Percentiles rank a stretch among this genome's conserved stretches.
Evolutionary conservation across 2,797 vertebrate species (phyloP).

Genomic region (Carduelis carduelis): DNA sequence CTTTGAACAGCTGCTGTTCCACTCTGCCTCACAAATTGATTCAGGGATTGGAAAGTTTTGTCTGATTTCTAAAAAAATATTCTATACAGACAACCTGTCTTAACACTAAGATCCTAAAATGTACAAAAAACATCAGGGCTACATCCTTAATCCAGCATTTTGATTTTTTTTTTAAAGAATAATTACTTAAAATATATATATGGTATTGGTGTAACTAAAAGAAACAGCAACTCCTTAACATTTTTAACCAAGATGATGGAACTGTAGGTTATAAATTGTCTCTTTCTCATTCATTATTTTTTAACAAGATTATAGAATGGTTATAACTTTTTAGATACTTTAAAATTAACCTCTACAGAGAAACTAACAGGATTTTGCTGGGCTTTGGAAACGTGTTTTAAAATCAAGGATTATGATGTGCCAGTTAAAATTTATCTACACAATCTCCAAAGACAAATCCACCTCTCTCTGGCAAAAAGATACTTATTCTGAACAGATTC

Average conservation of each 20-base stretch:
- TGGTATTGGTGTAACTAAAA: background rate
- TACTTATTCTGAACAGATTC: background rate
- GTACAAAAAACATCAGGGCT: background rate
- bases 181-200: background rate
- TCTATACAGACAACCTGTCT: rapidly evolving
- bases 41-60: background rate
- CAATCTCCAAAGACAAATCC: background rate
- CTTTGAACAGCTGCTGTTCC: background rate
- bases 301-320: background rate
- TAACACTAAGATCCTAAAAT: background rate
- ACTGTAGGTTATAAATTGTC: background rate
- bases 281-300: background rate
- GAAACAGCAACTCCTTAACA: background rate
- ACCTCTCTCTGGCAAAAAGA: background rate
- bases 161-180: rapidly evolving
- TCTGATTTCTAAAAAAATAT: background rate
- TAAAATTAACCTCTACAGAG: background rate
- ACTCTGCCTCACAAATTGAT: rapidly evolving
- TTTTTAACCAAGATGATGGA: background rate
- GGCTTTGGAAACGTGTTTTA: background rate
- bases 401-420: background rate
- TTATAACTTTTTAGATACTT: background rate
- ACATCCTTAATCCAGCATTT: background rate
- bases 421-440: background rate
- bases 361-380: background rate